Percentiles rank a stretch among this genome's conserved stretches.
Conservation (phyloP, 2,113 vertebrate species). For the Anoura caudifer region DNA sequence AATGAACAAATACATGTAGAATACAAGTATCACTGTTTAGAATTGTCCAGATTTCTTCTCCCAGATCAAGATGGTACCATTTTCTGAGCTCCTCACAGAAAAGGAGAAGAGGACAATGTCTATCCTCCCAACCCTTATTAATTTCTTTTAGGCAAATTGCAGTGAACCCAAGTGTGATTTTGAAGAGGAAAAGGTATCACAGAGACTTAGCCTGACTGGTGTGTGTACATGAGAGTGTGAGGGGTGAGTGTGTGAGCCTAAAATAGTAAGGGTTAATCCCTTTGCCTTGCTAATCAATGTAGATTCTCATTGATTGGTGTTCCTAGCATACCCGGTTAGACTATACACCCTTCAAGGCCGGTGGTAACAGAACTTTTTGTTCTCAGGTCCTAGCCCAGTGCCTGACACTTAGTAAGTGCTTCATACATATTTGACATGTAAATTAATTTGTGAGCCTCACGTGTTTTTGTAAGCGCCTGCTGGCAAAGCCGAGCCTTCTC, state of each 20-base stretch:
- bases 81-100: background rate
- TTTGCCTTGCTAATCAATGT: background rate
- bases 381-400: background rate
- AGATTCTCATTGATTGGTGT: background rate
- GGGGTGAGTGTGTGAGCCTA: background rate
- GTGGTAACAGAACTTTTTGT: background rate
- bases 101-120: background rate
- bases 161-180: background rate
- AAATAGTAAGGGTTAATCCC: background rate
- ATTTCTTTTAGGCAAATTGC: background rate
- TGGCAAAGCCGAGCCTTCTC: background rate
- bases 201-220: background rate
- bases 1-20: background rate
- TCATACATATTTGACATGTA: background rate
- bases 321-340: background rate
- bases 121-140: background rate
- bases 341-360: background rate
- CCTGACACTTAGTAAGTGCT: background rate
- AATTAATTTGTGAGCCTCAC: background rate
- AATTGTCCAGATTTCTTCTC: background rate
- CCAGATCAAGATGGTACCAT: background rate
- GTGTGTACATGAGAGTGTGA: background rate
- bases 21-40: background rate
- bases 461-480: background rate
- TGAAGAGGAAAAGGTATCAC: background rate